A percentile compares a stretch with the other conserved stretches of the same genome.
phyloP scores from a whole-genome alignment of 1,140 invertebrate genomes.

The Temnothorax curvispinosus region DNA sequence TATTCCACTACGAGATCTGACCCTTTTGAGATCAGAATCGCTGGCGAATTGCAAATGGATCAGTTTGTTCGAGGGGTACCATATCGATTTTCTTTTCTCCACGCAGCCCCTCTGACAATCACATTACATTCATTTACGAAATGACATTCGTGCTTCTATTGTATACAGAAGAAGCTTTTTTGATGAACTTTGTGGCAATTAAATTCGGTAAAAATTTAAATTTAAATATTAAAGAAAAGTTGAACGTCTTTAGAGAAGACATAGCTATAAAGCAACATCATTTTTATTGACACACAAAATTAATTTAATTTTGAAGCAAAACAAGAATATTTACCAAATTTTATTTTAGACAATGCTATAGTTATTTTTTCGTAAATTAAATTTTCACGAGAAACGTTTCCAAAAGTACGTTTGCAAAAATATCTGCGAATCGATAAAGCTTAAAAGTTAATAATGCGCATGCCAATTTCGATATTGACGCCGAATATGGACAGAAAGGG shows the following conservation, averaged over 20 bases:
- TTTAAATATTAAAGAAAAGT: neutral
- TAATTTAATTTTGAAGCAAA: neutral
- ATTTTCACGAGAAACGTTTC: neutral
- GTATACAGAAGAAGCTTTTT: neutral
- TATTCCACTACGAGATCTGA: neutral
- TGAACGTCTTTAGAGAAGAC: neutral
- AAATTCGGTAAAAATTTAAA: neutral
- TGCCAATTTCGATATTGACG: constrained; percentile 18
- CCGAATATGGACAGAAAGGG: constrained; percentile 17
- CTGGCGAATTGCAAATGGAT: constrained; percentile 79
- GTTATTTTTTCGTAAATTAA: neutral
- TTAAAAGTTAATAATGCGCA: neutral
- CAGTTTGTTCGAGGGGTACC: constrained; percentile 72
- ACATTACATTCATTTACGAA: constrained; percentile 34
- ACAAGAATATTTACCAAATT: neutral
- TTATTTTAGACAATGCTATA: neutral
- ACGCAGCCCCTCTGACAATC: constrained; percentile 39
- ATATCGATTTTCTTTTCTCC: constrained; percentile 62
- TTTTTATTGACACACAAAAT: neutral
- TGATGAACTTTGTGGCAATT: neutral
- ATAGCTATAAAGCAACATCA: neutral
- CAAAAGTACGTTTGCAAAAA: neutral
- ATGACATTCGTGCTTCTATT: constrained; percentile 5
- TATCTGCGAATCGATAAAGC: neutral
- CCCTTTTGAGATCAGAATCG: constrained; percentile 32